These are phyloP conservation scores for Apantesis nais DNA, from an alignment of 2,888 invertebrate species.

Conservation along the genomic window DNA sequence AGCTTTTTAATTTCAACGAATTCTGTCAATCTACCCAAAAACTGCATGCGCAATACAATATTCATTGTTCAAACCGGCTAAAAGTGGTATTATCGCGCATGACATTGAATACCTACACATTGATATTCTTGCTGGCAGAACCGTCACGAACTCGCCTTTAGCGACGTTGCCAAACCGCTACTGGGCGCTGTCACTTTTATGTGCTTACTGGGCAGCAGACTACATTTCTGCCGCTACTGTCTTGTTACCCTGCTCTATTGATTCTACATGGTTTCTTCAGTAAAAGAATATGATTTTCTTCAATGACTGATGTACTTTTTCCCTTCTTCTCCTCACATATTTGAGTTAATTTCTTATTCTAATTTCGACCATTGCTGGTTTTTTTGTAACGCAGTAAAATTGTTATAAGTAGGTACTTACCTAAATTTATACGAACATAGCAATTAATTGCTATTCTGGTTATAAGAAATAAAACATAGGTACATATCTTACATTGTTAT, in stretches of 20 bases:
- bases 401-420: neutral
- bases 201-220: slow-evolving; percentile 22
- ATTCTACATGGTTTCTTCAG: slow-evolving; percentile 15
- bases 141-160: slow-evolving; percentile 36
- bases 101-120: slow-evolving; percentile 39
- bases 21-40: slow-evolving; percentile 13
- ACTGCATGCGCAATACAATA: slow-evolving; percentile 18
- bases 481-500: neutral
- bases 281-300: neutral
- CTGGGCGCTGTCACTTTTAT: slow-evolving; percentile 30
- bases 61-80: slow-evolving; percentile 15
- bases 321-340: neutral
- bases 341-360: neutral
- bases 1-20: slow-evolving; percentile 11
- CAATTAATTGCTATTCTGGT: neutral
- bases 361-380: neutral
- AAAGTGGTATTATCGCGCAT: slow-evolving; percentile 31
- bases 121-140: slow-evolving; percentile 35
- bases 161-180: slow-evolving; percentile 53
- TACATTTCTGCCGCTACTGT: slow-evolving; percentile 27
- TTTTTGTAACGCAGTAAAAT: neutral
- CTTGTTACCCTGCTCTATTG: slow-evolving; percentile 27
- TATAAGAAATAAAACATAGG: neutral
- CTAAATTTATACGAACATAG: neutral
- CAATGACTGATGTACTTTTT: neutral